These are phyloP conservation scores for Lampris incognitus DNA, from an alignment of 2,113 vertebrate species.

Conservation along the genomic window DNA sequence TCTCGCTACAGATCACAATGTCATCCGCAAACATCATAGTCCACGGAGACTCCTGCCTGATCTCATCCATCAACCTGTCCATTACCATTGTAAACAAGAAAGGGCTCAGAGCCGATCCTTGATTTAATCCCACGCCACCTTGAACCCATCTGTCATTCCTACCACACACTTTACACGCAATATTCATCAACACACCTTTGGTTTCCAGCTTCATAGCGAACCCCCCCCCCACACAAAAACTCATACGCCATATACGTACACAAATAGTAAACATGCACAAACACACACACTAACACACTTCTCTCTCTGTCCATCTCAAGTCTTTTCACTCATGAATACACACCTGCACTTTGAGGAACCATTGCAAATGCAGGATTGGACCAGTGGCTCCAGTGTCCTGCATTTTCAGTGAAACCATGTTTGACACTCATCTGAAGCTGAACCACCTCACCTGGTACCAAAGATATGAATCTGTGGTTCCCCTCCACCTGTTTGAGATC, in stretches of 20 bases:
- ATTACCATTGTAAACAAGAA: no score
- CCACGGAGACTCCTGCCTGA: no score
- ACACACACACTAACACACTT: not conserved
- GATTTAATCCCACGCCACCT: no score
- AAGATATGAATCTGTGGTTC: conserved; percentile 47
- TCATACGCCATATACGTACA: not conserved
- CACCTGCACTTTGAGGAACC: conserved; percentile 84
- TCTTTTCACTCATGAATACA: not conserved
- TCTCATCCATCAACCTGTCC: no score
- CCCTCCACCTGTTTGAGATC: conserved; percentile 15
- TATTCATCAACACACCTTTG: no score
- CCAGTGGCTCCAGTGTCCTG: conserved; percentile 91
- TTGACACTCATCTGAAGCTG: conserved; percentile 85
- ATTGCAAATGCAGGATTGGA: conserved; percentile 78
- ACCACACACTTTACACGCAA: no score
- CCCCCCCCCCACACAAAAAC: not conserved
- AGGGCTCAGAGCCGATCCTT: no score
- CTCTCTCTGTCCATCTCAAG: not conserved
- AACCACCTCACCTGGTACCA: conserved; percentile 84
- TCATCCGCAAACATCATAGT: not conserved
- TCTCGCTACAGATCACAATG: not conserved
- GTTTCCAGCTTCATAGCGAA: no score
- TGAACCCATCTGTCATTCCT: no score
- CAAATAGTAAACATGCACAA: not conserved
- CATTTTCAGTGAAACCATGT: conserved; percentile 53